Percentiles rank a stretch among this genome's conserved stretches.
These are phyloP conservation scores for Onychomys arenicola DNA, from an alignment of 2,797 vertebrate species.

Conservation along the genomic window DNA sequence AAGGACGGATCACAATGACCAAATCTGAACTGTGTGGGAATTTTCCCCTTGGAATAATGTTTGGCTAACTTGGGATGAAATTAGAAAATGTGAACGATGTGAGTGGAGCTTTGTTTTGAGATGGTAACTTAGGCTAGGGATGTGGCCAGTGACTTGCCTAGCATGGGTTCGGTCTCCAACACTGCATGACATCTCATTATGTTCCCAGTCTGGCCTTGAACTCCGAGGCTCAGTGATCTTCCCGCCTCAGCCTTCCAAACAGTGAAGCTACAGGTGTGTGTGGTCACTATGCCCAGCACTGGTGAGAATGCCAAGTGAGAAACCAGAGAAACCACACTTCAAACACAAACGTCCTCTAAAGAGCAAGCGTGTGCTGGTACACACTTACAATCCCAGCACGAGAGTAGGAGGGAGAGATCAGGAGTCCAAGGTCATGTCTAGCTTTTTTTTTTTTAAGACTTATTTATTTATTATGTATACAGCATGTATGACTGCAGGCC, in stretches of 20 bases:
- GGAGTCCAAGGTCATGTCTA: background rate
- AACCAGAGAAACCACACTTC: background rate
- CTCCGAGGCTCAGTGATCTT: background rate
- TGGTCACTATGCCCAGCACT: background rate
- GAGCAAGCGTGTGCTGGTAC: background rate
- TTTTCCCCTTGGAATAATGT: background rate
- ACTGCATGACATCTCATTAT: background rate
- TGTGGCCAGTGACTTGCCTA: background rate
- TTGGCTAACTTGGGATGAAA: constrained; percentile 7
- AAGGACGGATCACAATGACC: background rate
- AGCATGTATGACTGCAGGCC: no score
- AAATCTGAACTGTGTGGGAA: background rate
- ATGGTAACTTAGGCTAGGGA: background rate
- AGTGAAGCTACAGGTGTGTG: background rate
- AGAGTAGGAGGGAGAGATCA: no score
- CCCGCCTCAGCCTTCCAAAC: background rate
- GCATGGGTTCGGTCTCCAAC: background rate
- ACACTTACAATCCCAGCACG: background rate
- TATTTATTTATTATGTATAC: no score
- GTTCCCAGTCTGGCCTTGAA: background rate
- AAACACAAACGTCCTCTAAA: background rate
- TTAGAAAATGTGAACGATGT: background rate
- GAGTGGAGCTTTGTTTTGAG: background rate
- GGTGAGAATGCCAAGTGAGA: background rate
- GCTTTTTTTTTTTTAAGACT: no score